phyloP scores from a whole-genome alignment of 2,113 vertebrate species.

The Peromyscus californicus region DNA sequence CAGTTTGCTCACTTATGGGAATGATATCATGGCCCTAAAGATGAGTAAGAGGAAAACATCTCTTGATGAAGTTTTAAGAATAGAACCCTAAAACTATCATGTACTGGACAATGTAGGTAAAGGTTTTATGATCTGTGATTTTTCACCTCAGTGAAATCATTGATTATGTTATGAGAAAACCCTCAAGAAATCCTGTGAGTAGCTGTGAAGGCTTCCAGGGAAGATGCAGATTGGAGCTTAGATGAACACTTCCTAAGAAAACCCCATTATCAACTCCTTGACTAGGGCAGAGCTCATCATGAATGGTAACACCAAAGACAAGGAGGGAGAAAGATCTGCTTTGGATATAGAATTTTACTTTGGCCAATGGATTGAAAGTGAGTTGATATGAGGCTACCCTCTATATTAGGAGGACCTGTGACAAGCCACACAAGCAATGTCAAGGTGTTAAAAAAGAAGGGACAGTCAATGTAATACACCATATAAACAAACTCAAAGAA shows the following conservation, averaged over 20 bases:
- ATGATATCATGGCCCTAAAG: background rate
- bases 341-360: background rate
- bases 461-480: too few relatives aligned
- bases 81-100: background rate
- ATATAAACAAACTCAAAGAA: too few relatives aligned
- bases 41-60: background rate
- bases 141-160: background rate
- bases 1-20: background rate
- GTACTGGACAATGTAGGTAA: background rate
- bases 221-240: rapidly evolving
- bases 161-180: background rate
- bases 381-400: background rate
- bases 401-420: background rate
- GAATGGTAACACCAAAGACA: background rate
- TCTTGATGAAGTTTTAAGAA: background rate
- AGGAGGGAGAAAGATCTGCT: background rate
- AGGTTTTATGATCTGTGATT: background rate
- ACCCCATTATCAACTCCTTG: background rate
- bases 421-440: background rate
- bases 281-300: background rate
- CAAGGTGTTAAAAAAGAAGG: background rate
- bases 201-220: background rate
- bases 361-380: background rate
- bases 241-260: background rate
- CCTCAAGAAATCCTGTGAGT: background rate